Evolutionary conservation across 1,140 invertebrate genomes (phyloP), one percentile per base, ranked within the genome.

Genomic region (Heliothis virescens): DNA sequence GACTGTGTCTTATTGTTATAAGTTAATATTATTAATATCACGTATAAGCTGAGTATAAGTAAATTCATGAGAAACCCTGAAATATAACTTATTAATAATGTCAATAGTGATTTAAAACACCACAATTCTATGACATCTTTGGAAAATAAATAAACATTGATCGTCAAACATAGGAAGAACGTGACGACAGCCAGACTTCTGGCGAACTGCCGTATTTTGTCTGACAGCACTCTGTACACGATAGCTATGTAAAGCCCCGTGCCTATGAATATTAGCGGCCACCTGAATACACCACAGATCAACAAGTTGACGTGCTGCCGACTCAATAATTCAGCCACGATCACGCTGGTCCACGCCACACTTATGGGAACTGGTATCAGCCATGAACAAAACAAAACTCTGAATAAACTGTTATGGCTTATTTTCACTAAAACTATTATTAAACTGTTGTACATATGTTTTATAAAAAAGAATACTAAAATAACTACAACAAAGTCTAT

Each of bases 391-490:
- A 71, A 82, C 21, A 89, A 73, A 47, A 90, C 85, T 84, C 82
- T 89, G 26, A 86, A 86, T n/a, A 94, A 86, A 69, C 80, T 89
- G 53, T 84, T 83, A 63, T 87, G 84, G 34, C 84, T 92, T 78
- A 91, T 86, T 79, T 89, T 91, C 9, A 94, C 88, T 72, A 94
- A 80, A 0, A 94, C 89, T 79, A 92, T 87, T 73, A 94, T 90
- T 72, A 94, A 81, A 78, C 87, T 91, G 67, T 94, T 89, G 65
- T 93, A 92, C 90, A 94, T 94, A 71, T 94, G 91, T 67, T 90
- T 92, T 13, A 93, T 92, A 77, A 94, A 92, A 69, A 91, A 92
- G 60, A 90, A 87, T 73, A 94, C 84, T 82, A 93, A 84, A 73
- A 92, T 83, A 4, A 90, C 85, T 63, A 90, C 89, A n/a, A 93